Percentiles rank a stretch among this genome's conserved stretches.
Conservation (phyloP, 23 tunicate species). For the Styela clava region DNA sequence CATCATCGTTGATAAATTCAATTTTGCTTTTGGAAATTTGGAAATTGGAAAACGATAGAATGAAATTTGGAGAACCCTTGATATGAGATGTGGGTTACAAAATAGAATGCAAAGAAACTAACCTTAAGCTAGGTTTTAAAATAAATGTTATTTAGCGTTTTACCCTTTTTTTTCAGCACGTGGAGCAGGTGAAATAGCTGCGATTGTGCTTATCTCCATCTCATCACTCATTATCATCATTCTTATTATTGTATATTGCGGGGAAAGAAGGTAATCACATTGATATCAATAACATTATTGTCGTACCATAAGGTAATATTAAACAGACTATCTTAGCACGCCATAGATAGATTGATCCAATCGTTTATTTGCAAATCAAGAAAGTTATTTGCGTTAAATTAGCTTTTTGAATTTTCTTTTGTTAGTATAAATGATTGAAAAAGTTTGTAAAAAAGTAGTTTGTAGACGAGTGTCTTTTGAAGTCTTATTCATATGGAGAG, state of each 20-base stretch:
- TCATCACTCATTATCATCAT: conserved; percentile 49
- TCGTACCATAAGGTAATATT: too few species aligned
- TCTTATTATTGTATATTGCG: conserved; percentile 39
- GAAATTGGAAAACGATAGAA: too few species aligned
- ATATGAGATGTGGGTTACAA: too few species aligned
- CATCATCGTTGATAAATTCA: too few species aligned
- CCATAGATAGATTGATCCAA: neutral
- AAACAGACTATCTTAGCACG: neutral
- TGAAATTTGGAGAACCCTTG: too few species aligned
- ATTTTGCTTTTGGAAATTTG: too few species aligned
- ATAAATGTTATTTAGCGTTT: neutral
- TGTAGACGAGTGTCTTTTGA: neutral
- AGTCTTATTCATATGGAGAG: neutral
- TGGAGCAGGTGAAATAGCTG: conserved; percentile 82
- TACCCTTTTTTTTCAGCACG: neutral
- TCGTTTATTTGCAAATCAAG: too few species aligned
- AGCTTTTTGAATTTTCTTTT: too few species aligned
- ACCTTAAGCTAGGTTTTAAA: neutral
- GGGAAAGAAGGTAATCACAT: conserved; percentile 17
- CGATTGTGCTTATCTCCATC: conserved; percentile 70
- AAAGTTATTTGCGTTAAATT: too few species aligned
- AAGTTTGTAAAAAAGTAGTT: neutral
- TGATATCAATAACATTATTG: neutral
- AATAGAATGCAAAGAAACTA: neutral
- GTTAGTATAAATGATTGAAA: neutral